phyloP scores from a whole-genome alignment of 2,888 invertebrate species.

The Glyphotaelius pellucidus region DNA sequence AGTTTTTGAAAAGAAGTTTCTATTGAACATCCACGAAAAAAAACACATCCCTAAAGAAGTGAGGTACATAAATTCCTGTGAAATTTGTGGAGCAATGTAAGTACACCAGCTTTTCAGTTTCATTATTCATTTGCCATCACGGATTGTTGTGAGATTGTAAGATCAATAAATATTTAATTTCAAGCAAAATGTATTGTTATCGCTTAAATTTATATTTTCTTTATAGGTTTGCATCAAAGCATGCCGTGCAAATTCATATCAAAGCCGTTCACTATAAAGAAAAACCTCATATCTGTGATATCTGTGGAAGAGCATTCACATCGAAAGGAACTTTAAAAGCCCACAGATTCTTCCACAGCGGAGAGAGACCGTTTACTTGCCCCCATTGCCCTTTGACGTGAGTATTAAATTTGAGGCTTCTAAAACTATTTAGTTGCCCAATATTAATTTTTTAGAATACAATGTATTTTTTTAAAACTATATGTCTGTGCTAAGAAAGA shows the following conservation, averaged over 20 bases:
- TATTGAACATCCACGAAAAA: conserved; percentile 68
- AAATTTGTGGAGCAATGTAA: conserved; percentile 68
- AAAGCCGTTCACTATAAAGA: conserved; percentile 55
- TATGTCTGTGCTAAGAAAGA: background rate
- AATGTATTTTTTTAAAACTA: too few relatives aligned
- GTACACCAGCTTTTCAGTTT: conserved; percentile 21
- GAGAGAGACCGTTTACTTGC: conserved; percentile 55
- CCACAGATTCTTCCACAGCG: conserved; percentile 56
- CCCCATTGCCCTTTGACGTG: conserved; percentile 61
- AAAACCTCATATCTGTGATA: conserved; percentile 61
- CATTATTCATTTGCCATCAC: background rate
- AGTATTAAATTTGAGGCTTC: background rate
- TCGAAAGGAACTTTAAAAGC: conserved; percentile 59
- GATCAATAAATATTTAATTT: background rate
- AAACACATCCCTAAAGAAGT: conserved; percentile 68
- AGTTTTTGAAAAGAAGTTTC: conserved; percentile 41
- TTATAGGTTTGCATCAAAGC: conserved; percentile 25
- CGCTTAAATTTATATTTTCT: background rate
- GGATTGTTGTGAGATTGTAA: background rate
- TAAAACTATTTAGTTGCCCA: background rate
- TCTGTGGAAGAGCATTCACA: conserved; percentile 58
- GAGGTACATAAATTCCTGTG: conserved; percentile 67
- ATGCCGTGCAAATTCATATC: conserved; percentile 7
- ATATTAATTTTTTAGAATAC: background rate
- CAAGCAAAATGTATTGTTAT: background rate